Evolutionary conservation across 2,888 invertebrate genomes (phyloP).

Genomic region (Heteromyza rotundicornis): DNA sequence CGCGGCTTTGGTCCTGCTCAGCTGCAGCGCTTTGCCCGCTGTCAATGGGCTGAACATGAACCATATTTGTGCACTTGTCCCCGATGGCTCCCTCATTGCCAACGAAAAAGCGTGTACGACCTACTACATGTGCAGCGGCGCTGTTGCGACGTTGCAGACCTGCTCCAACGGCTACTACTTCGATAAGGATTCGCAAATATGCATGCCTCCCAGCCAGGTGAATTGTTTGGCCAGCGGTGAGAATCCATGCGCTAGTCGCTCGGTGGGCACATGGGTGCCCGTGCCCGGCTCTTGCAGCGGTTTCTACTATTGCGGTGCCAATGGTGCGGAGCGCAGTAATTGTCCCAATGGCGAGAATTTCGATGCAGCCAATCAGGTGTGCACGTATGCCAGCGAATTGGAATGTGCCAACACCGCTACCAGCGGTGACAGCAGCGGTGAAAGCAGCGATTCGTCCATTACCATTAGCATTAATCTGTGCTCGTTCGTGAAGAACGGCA

Average conservation of each 20-base stretch:
- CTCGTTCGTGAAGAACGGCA: slow-evolving; percentile 28
- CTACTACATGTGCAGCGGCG: slow-evolving; percentile 37
- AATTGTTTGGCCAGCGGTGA: slow-evolving; percentile 23
- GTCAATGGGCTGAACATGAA: slow-evolving; percentile 29
- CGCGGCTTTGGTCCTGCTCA: slow-evolving; percentile 14
- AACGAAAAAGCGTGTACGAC: slow-evolving; percentile 32
- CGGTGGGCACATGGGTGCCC: slow-evolving; percentile 33
- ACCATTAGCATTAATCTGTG: slow-evolving; percentile 33
- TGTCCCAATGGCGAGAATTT: slow-evolving; percentile 41
- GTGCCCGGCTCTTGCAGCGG: slow-evolving; percentile 36
- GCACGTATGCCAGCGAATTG: slow-evolving; percentile 32
- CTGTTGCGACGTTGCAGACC: slow-evolving; percentile 25
- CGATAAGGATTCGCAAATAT: slow-evolving; percentile 37
- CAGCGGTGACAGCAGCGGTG: not conserved
- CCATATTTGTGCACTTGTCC: slow-evolving; percentile 37
- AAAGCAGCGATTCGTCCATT: not conserved
- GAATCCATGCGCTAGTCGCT: slow-evolving; percentile 34
- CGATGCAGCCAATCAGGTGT: slow-evolving; percentile 32
- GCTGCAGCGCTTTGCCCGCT: slow-evolving; percentile 12
- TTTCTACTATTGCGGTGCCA: slow-evolving; percentile 39
- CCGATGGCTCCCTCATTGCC: slow-evolving; percentile 32
- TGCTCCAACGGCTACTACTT: slow-evolving; percentile 36
- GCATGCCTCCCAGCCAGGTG: slow-evolving; percentile 23
- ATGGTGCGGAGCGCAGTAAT: slow-evolving; percentile 27
- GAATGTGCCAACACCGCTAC: slow-evolving; percentile 24